phyloP scores from a whole-genome alignment of 2,888 invertebrate species.

The Ochlodes sylvanus region DNA sequence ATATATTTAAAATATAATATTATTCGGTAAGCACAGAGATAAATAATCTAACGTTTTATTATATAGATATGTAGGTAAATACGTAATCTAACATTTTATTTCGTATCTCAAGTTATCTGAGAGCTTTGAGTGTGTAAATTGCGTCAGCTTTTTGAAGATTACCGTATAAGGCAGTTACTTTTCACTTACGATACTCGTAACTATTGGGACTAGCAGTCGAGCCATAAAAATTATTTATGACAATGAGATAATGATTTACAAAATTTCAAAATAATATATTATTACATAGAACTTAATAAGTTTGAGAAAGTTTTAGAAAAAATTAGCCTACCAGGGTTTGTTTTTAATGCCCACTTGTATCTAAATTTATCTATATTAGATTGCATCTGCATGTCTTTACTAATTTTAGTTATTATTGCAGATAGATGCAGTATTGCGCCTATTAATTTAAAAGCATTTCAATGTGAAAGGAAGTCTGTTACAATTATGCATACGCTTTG shows the following conservation, averaged over 20 bases:
- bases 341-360: too few species aligned
- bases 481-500: too few species aligned
- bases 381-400: too few species aligned
- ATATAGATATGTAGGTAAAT: background rate
- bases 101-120: slow-evolving; percentile 6
- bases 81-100: slow-evolving; percentile 4
- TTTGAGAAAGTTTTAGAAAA: too few species aligned
- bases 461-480: too few species aligned
- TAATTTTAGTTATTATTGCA: too few species aligned
- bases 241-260: slow-evolving; percentile 2
- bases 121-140: slow-evolving; percentile 11
- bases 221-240: slow-evolving; percentile 8
- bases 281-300: too few species aligned
- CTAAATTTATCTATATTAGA: too few species aligned
- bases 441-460: too few species aligned
- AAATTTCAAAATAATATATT: background rate
- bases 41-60: slow-evolving; percentile 5
- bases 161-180: slow-evolving; percentile 1
- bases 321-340: too few species aligned
- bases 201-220: background rate
- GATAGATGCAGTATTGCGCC: too few species aligned
- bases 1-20: background rate
- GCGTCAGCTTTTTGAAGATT: slow-evolving; percentile 15
- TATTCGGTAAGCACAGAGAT: background rate
- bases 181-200: slow-evolving; percentile 2